Evolutionary conservation across 2,113 vertebrate genomes (phyloP).

Genomic region (Dinomys branickii): DNA sequence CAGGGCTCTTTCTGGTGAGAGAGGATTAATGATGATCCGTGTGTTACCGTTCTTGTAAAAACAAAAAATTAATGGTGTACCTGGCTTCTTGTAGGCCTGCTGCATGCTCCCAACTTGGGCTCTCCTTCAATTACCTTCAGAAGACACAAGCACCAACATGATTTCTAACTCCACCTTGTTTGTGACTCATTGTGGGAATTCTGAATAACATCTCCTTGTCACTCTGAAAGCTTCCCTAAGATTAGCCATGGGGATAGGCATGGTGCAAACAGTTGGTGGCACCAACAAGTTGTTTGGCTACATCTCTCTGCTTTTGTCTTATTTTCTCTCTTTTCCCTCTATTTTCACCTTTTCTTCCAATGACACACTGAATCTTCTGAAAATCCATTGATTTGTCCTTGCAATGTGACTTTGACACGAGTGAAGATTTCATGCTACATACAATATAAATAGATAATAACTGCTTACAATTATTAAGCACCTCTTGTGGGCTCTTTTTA

Average conservation of each 20-base stretch:
- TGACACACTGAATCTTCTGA: not conserved
- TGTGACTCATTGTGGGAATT: constrained; percentile 71
- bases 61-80: constrained; percentile 35
- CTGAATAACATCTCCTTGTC: constrained; percentile 35
- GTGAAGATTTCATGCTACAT: not conserved
- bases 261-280: not conserved
- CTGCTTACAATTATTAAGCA: not conserved
- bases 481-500: not conserved
- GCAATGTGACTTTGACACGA: not conserved
- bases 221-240: not conserved
- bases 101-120: not conserved
- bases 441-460: not conserved
- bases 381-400: not conserved
- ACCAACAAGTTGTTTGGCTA: not conserved
- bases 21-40: constrained; percentile 19
- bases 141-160: constrained; percentile 47
- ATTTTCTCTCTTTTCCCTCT: not conserved
- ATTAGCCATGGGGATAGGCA: not conserved
- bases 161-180: constrained; percentile 48
- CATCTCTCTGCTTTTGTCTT: not conserved
- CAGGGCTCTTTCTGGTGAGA: constrained; percentile 44
- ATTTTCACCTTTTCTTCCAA: not conserved
- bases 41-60: constrained; percentile 23
- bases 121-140: constrained; percentile 43
- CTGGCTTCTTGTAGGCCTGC: constrained; percentile 30